These are phyloP conservation scores for Oxytorus armatus DNA, from an alignment of 2,888 invertebrate species.

Conservation along the genomic window DNA sequence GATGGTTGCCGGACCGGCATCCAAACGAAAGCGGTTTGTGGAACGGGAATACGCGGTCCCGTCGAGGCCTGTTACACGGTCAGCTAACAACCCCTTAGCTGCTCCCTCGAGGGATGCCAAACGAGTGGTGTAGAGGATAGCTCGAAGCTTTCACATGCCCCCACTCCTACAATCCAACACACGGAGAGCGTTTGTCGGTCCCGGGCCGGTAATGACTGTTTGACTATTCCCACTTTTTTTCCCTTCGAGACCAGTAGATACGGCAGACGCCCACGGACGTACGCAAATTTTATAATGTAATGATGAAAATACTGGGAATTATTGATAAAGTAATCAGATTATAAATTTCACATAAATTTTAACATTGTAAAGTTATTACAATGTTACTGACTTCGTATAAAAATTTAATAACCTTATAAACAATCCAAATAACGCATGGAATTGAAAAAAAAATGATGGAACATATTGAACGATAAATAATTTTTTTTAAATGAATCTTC, in stretches of 20 bases:
- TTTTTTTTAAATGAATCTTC: no score
- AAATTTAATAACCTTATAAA: no score
- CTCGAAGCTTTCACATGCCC: slow-evolving; percentile 60
- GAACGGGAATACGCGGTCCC: slow-evolving; percentile 72
- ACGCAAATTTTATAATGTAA: slow-evolving; percentile 34
- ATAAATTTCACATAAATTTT: not conserved
- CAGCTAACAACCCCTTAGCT: slow-evolving; percentile 82
- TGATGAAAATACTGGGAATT: slow-evolving; percentile 15
- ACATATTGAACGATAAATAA: no score
- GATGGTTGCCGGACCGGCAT: slow-evolving; percentile 43
- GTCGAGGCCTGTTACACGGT: slow-evolving; percentile 81
- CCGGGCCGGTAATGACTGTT: slow-evolving; percentile 76
- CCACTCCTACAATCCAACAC: not conserved
- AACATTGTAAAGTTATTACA: not conserved
- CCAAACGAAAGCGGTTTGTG: slow-evolving; percentile 45
- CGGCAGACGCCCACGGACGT: not conserved
- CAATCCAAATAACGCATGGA: no score
- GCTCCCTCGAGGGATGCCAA: slow-evolving; percentile 74
- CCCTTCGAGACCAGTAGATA: slow-evolving; percentile 35
- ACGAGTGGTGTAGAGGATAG: slow-evolving; percentile 71
- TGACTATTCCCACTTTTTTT: slow-evolving; percentile 76
- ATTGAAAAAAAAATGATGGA: no score
- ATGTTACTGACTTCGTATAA: no score
- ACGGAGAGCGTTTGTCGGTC: slow-evolving; percentile 15
- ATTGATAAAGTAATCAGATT: slow-evolving; percentile 4